Conservation (phyloP, 2,797 vertebrate genomes). For the Tapirus indicus region DNA sequence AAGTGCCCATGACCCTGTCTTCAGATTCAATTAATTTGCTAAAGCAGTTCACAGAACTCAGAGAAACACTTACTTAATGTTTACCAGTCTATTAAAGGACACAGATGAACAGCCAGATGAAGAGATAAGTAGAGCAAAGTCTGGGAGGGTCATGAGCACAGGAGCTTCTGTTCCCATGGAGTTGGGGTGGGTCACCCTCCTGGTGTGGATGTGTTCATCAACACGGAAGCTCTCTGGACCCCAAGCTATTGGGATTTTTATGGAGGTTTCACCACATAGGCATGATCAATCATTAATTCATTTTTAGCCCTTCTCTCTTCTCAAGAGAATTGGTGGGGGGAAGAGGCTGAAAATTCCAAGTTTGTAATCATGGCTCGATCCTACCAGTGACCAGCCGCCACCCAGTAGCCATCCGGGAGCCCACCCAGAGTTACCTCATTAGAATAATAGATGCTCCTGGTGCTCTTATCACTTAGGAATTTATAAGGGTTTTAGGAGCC, state of each 20-base stretch:
- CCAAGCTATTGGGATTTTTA: background rate
- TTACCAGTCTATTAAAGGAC: background rate
- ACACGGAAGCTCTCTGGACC: background rate
- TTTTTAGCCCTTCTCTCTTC: background rate
- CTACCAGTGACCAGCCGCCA: background rate
- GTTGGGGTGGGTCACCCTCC: background rate
- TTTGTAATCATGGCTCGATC: background rate
- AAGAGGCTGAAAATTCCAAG: background rate
- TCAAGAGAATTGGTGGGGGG: background rate
- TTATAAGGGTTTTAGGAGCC: background rate
- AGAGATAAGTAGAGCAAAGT: background rate
- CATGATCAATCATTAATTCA: background rate
- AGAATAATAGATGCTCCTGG: background rate
- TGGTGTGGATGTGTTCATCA: background rate
- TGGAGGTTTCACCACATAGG: background rate
- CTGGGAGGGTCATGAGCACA: background rate
- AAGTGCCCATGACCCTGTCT: background rate
- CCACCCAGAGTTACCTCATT: background rate
- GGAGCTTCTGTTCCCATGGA: background rate
- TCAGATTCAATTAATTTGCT: background rate
- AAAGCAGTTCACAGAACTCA: background rate
- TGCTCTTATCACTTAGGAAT: background rate
- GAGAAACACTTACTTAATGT: background rate
- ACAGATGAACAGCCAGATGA: background rate
- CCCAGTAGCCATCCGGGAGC: background rate